Base-by-base conservation (phyloP, 1,140 invertebrate species). In the Eriosoma lanigerum region DNA sequence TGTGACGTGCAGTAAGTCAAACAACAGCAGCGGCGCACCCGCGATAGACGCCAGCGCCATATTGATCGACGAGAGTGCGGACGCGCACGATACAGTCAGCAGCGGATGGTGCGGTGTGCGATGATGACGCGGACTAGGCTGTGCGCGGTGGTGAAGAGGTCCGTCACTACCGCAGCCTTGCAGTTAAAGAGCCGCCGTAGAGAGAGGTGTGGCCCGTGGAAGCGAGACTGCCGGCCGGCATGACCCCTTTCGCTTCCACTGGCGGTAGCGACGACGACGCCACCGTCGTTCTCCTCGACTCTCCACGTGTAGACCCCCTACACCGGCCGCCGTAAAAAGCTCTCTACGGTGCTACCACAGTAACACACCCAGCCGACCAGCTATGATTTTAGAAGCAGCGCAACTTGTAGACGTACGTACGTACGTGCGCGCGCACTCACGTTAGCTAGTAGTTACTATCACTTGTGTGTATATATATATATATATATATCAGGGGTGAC, bases 161-260 rank as follows among this genome's bases (percentile, higher is more conserved):
- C 12, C 12, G 32, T 12, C 15, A 15, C 66, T 13, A 38, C 29
- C 56, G 13, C 60, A 26, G 60, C 17, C 44, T n/a, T n/a, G 24
- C 44, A 44, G 46, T 4, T 46, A 1, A 19, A 50, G 78, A 66
- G 58, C 26, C 48, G 62, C 44, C 21, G 38, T 1, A 32, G 50
- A 46, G 26, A 56, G 46, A 3, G 50, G 81, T 13, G 68, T 29
- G 44, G 60, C 1, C 17, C 13, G 62, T n/a, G 78, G 48, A 38
- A 56, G 5, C 62, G 48, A 58, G 12, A 68, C 52, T 50, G 80
- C 80, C 80, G 48, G 64, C 81, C 81, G 68, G 78, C 64, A n/a
- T 72, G 50, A 70, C 48, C 58, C 48, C 24, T 17, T 19, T 24
- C 48, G 1, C 70, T 52, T 26, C 72, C 26, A 19, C 1, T 19